Evolutionary conservation across 2,113 vertebrate species (phyloP).

Genomic region (Mirza zaza): DNA sequence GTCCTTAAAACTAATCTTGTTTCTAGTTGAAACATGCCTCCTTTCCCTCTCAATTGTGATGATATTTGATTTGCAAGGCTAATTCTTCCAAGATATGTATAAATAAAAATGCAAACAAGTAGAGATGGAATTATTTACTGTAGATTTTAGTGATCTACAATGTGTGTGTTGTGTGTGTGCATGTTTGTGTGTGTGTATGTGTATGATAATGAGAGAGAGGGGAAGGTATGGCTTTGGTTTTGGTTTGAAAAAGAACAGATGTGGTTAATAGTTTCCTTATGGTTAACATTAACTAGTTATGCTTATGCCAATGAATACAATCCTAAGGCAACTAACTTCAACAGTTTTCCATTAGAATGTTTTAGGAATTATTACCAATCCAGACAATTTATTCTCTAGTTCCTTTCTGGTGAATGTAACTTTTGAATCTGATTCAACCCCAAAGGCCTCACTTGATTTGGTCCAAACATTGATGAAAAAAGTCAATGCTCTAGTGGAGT

Average conservation of each 20-base stretch:
- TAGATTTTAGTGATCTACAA: slow-evolving; percentile 14
- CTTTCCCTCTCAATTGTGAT: background rate
- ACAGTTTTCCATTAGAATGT: background rate
- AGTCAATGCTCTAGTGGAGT: background rate
- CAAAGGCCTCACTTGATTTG: background rate
- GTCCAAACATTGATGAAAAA: background rate
- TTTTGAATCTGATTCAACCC: background rate
- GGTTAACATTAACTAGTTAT: background rate
- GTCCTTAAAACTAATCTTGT: slow-evolving; percentile 18
- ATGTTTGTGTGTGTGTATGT: background rate
- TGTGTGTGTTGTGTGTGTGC: background rate
- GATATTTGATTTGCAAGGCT: slow-evolving; percentile 34
- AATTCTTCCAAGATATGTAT: slow-evolving; percentile 40
- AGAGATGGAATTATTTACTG: slow-evolving; percentile 38
- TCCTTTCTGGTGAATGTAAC: background rate
- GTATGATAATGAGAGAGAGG: background rate
- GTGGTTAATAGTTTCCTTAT: background rate
- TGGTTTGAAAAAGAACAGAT: background rate
- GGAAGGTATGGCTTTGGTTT: background rate
- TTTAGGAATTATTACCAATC: background rate
- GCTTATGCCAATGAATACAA: background rate
- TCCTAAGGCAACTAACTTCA: slow-evolving; percentile 19
- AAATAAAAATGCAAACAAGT: slow-evolving; percentile 50
- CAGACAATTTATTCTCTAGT: background rate
- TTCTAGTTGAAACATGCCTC: background rate